phyloP scores from a whole-genome alignment of 2,113 vertebrate genomes.

The Panthera tigris region DNA sequence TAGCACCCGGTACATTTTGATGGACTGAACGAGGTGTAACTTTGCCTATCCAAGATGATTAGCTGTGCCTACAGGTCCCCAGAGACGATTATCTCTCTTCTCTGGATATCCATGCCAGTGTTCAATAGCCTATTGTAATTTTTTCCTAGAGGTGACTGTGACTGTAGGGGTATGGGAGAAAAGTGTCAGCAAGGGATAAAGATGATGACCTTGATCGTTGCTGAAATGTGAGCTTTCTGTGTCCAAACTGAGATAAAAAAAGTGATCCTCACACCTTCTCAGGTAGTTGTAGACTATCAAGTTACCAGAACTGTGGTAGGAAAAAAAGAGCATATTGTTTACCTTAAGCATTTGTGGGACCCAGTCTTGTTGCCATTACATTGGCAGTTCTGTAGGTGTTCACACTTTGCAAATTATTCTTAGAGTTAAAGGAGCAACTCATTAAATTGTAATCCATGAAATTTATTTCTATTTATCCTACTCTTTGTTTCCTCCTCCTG shows the following conservation, averaged over 20 bases:
- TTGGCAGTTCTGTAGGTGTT: neutral
- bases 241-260: constrained; percentile 70
- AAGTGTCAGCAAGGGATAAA: constrained; percentile 62
- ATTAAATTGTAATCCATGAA: neutral
- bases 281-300: constrained; percentile 62
- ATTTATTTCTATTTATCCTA: neutral
- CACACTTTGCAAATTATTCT: constrained; percentile 40
- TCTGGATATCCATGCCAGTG: constrained; percentile 40
- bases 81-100: neutral
- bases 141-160: constrained; percentile 43
- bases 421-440: neutral
- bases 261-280: constrained; percentile 75
- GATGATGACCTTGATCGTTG: constrained; percentile 20
- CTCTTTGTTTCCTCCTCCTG: neutral
- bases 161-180: constrained; percentile 19
- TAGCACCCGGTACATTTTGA: neutral
- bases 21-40: constrained; percentile 4
- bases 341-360: constrained; percentile 24
- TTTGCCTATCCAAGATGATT: constrained; percentile 11
- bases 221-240: constrained; percentile 73
- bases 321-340: constrained; percentile 31
- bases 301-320: constrained; percentile 54
- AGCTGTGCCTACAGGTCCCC: constrained; percentile 29
- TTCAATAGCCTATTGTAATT: constrained; percentile 62
- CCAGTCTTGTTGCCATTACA: neutral